A percentile compares a stretch with the other conserved stretches of the same genome.
Evolutionary conservation across 2,888 invertebrate genomes (phyloP).

Genomic region (Leucozona laternaria): DNA sequence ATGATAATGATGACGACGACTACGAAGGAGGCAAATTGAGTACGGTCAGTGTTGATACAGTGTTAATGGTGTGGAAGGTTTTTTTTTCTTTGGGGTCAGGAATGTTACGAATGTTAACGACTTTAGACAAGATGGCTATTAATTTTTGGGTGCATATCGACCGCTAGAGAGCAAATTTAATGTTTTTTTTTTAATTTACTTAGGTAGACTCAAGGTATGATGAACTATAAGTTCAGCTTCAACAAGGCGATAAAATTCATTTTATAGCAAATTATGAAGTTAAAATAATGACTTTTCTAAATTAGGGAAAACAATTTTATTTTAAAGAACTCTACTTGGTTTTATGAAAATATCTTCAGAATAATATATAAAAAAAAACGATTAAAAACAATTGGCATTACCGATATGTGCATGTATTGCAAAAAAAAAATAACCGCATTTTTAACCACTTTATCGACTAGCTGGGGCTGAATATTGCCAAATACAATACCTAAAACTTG

Average conservation of each 20-base stretch:
- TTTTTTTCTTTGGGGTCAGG: conserved; percentile 57
- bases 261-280: background rate
- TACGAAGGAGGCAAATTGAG: background rate
- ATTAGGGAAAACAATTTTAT: no score
- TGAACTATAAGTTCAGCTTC: background rate
- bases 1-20: background rate
- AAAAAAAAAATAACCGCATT: no score
- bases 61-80: conserved; percentile 47
- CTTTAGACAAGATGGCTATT: conserved; percentile 18
- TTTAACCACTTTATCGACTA: no score
- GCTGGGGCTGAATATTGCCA: no score
- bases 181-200: background rate
- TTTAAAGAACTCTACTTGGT: no score
- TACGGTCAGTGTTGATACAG: conserved; percentile 48
- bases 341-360: no score
- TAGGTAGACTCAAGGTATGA: background rate
- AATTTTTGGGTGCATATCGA: background rate
- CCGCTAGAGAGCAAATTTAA: background rate
- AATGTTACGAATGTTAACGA: conserved; percentile 45
- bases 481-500: no score
- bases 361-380: no score
- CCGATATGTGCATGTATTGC: no score
- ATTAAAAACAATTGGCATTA: no score
- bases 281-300: no score
- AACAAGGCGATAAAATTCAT: background rate